These are phyloP conservation scores for Mesorhabditis belari DNA, from an alignment of 2,888 invertebrate species.

Conservation along the genomic window DNA sequence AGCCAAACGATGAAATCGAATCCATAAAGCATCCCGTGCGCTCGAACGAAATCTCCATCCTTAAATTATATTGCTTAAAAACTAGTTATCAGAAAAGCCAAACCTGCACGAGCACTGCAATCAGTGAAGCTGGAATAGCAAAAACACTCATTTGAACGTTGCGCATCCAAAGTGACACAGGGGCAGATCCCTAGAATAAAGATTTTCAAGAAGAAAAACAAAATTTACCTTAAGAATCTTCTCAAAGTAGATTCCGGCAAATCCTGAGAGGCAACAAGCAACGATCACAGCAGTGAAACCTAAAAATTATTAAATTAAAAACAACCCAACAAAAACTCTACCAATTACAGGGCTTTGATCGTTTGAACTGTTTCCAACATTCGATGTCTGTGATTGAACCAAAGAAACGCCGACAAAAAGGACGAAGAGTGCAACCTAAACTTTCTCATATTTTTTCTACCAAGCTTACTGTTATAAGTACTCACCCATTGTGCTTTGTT, in stretches of 20 bases:
- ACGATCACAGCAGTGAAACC: constrained; percentile 70
- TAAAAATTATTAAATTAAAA: constrained; percentile 9
- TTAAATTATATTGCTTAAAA: no score
- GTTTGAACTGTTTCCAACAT: constrained; percentile 1
- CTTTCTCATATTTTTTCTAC: not conserved
- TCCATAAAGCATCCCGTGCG: constrained; percentile 66
- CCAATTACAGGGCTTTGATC: constrained; percentile 57
- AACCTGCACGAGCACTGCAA: constrained; percentile 52
- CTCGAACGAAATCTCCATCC: constrained; percentile 36
- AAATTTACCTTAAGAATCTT: constrained; percentile 73
- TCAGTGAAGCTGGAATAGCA: constrained; percentile 78
- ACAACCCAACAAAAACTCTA: no score
- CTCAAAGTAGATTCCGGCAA: constrained; percentile 94
- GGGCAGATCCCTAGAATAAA: constrained; percentile 61
- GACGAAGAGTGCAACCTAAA: constrained; percentile 43
- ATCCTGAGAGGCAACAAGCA: constrained; percentile 85
- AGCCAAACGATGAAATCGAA: constrained; percentile 66
- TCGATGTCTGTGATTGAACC: constrained; percentile 55
- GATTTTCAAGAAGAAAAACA: not conserved
- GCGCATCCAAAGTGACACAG: constrained; percentile 83
- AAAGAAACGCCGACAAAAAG: constrained; percentile 56
- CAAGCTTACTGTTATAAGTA: not conserved
- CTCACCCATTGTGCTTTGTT: constrained; percentile 23
- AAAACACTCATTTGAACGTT: constrained; percentile 90
- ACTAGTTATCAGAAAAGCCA: no score